Conservation (phyloP, 1,140 invertebrate species). For the Spodoptera frugiperda region DNA sequence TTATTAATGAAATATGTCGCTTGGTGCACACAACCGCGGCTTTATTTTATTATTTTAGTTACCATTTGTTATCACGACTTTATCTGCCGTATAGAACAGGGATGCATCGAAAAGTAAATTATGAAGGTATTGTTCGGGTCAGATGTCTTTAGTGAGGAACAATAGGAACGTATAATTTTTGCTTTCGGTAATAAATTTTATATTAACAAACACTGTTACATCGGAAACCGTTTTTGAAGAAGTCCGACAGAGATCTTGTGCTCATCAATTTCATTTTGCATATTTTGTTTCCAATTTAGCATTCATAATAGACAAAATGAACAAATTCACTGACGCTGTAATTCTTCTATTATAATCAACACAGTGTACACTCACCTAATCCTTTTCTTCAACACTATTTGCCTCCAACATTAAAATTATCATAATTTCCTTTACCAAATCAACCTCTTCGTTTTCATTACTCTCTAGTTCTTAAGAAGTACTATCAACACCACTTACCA, state of each 20-base stretch:
- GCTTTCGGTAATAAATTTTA: conserved; percentile 78
- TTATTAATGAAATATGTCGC: conserved; percentile 86
- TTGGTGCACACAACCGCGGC: conserved; percentile 63
- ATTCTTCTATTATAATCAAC: too few relatives aligned
- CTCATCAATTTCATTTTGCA: conserved; percentile 43
- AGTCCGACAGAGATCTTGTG: conserved; percentile 34
- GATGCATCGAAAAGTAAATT: conserved; percentile 84
- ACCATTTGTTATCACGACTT: conserved; percentile 86
- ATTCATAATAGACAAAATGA: too few relatives aligned
- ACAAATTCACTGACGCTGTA: too few relatives aligned
- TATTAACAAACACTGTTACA: conserved; percentile 70
- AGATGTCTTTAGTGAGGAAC: conserved; percentile 73
- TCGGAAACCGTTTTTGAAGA: conserved; percentile 56
- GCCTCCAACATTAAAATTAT: too few relatives aligned
- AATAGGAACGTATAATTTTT: conserved; percentile 81
- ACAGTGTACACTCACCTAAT: too few relatives aligned
- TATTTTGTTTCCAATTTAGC: neutral
- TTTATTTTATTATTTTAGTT: conserved; percentile 85
- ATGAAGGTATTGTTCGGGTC: conserved; percentile 82
- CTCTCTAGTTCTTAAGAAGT: neutral
- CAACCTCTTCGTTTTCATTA: too few relatives aligned
- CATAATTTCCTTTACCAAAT: too few relatives aligned
- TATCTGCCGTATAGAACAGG: conserved; percentile 80
- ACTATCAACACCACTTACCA: neutral
- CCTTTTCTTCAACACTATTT: too few relatives aligned